A percentile compares a stretch with the other conserved stretches of the same genome.
These are phyloP conservation scores for Ictalurus furcatus DNA, from an alignment of 2,113 vertebrate genomes.

Conservation along the genomic window DNA sequence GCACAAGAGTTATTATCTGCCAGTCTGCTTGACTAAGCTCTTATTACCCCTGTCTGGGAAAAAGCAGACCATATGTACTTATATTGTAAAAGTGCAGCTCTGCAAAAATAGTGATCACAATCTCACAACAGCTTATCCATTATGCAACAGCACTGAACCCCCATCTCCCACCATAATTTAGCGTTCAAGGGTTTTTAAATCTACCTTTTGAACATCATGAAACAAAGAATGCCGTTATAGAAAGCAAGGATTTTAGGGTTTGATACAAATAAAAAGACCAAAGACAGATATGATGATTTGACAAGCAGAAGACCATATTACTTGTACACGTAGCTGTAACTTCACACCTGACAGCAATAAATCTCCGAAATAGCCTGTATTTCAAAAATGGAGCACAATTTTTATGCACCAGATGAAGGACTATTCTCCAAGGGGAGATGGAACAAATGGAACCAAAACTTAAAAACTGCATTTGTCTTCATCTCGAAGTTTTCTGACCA, in stretches of 20 bases:
- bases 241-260: too few relatives aligned
- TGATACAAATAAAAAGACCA: too few relatives aligned
- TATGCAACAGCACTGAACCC: neutral
- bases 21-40: neutral
- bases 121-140: neutral
- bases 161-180: neutral
- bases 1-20: neutral
- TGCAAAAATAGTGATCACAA: neutral
- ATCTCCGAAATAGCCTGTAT: neutral
- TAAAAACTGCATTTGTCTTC: neutral
- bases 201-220: neutral
- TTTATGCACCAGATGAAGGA: neutral
- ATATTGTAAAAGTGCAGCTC: neutral
- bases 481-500: conserved; percentile 36
- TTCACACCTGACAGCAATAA: neutral
- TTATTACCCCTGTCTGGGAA: neutral
- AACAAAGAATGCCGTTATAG: too few relatives aligned
- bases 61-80: neutral
- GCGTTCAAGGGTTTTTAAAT: neutral
- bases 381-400: neutral
- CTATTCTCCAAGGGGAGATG: neutral
- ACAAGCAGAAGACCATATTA: too few relatives aligned
- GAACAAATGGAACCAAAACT: too few relatives aligned
- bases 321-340: neutral
- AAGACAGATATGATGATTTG: too few relatives aligned